Evolutionary conservation across 2,113 vertebrate species (phyloP).

Genomic region (Himantopus leucocephalus): DNA sequence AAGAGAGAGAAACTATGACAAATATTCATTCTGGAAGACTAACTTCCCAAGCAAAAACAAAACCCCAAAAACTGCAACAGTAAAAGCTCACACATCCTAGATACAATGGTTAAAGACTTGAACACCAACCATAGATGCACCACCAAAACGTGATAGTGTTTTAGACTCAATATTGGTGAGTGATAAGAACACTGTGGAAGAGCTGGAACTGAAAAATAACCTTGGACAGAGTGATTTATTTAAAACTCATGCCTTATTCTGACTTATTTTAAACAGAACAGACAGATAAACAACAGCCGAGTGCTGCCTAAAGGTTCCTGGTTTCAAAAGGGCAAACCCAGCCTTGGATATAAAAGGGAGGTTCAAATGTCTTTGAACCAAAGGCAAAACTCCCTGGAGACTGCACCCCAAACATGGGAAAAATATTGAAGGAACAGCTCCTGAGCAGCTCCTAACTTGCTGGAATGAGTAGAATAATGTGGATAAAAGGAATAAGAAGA

Average conservation of each 20-base stretch:
- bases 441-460: neutral
- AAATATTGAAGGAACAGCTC: neutral
- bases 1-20: neutral
- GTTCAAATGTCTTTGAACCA: neutral
- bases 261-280: neutral
- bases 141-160: neutral
- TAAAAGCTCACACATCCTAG: neutral
- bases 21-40: neutral
- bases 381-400: neutral
- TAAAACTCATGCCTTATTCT: neutral
- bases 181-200: neutral
- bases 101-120: neutral
- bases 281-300: neutral
- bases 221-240: neutral
- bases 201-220: slow-evolving; percentile 3
- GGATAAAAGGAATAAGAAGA: neutral
- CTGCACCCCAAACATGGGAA: neutral
- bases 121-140: neutral
- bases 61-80: neutral
- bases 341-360: neutral
- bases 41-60: neutral
- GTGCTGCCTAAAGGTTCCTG: neutral
- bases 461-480: neutral
- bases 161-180: neutral
- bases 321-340: slow-evolving; percentile 12